Base-by-base conservation (phyloP, 1,140 invertebrate species). In the Listronotus bonariensis region DNA sequence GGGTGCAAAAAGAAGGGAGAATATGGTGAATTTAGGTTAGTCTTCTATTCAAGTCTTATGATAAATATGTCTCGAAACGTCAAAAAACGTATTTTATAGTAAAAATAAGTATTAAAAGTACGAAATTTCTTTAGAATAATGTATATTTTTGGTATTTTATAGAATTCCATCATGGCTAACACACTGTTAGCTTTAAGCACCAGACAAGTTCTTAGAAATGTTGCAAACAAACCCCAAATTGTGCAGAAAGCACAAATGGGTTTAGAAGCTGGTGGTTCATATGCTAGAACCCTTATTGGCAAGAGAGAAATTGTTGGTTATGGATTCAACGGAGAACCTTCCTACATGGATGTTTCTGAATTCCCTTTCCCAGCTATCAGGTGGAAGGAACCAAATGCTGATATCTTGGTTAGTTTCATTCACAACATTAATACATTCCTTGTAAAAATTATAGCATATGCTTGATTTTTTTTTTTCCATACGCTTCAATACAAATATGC, bases 361-460 rank as follows among this genome's bases (percentile, higher is more conserved):
- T 92, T 87, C 75, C 97, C 96, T 14, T 83, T 92, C 79, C 96
- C 97, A n/a, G 92, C 94, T 43, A 87, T 98, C 62, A 84, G 96
- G 60, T 99, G 91, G 83, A 89, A 86, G 73, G 82, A 86, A 66
- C 78, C 84, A 36, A 86, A 79, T 49, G 81, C 85, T 52, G 86
- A 87, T 68, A 80, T 87, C 63, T 81, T 82, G 77, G 84, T 84
- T 78, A 68, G 71, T 26, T 3, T 26, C n/a, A n/a, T n/a, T n/a
- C n/a, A n/a, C n/a, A n/a, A n/a, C n/a, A n/a, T n/a, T n/a, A n/a
- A n/a, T n/a, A n/a, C n/a, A n/a, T n/a, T n/a, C n/a, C n/a, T n/a
- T n/a, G n/a, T n/a, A n/a, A n/a, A n/a, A n/a, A n/a, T n/a, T n/a
- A n/a, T n/a, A n/a, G n/a, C n/a, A n/a, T n/a, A n/a, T n/a, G n/a